A percentile compares a stretch with the other conserved stretches of the same genome.
These are phyloP conservation scores for Stenodema calcarata DNA, from an alignment of 2,888 invertebrate genomes.

Conservation along the genomic window DNA sequence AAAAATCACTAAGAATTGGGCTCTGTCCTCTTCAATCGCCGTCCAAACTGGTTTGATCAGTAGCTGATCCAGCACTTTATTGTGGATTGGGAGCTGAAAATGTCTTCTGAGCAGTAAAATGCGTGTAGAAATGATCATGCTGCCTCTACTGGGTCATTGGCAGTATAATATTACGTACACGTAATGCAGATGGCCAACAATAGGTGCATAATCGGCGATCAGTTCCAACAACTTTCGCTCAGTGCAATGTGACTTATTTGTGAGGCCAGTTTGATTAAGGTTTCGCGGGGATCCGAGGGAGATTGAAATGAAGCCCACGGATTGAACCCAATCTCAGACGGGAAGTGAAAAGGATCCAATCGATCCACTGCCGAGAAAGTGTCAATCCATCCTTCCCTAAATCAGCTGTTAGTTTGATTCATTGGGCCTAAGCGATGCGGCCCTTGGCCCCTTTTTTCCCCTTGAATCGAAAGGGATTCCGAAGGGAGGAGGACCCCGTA, in stretches of 20 bases:
- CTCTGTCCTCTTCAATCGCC: too few relatives aligned
- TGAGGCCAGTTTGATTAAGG: background rate
- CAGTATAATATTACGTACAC: too few relatives aligned
- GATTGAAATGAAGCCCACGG: background rate
- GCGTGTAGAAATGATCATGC: too few relatives aligned
- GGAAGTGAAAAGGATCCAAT: background rate
- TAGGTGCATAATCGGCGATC: too few relatives aligned
- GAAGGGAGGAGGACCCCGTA: background rate
- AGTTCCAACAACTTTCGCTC: too few relatives aligned
- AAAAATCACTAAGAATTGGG: too few relatives aligned
- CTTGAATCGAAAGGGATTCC: background rate
- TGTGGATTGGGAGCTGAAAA: too few relatives aligned
- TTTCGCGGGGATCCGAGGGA: background rate
- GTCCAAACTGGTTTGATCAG: too few relatives aligned
- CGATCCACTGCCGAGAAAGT: background rate
- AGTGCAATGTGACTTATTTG: background rate
- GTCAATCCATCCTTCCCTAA: constrained; percentile 13
- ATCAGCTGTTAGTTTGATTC: constrained; percentile 24
- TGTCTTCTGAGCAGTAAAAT: too few relatives aligned
- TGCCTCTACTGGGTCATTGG: too few relatives aligned
- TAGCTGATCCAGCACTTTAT: too few relatives aligned
- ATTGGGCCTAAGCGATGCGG: constrained; percentile 7
- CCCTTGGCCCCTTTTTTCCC: background rate
- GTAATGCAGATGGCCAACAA: too few relatives aligned
- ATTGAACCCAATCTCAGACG: background rate